These are phyloP conservation scores for Polymixis flavicincta DNA, from an alignment of 2,888 invertebrate species.

Conservation along the genomic window DNA sequence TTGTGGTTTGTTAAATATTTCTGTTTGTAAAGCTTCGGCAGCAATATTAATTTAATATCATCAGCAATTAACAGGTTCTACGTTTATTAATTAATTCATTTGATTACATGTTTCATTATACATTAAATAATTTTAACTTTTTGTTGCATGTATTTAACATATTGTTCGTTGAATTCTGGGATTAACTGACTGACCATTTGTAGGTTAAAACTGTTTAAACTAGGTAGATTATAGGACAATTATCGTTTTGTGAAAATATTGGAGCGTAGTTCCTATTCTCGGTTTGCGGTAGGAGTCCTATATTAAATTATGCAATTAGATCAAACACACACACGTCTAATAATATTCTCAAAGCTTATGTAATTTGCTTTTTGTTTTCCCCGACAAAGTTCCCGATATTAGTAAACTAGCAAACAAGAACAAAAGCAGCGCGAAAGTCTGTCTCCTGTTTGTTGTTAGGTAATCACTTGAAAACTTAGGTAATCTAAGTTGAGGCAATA, in stretches of 20 bases:
- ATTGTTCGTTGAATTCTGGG: no score
- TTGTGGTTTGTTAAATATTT: conserved; percentile 8
- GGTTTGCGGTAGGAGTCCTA: background rate
- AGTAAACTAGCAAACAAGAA: conserved; percentile 19
- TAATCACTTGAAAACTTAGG: conserved; percentile 31
- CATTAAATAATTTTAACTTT: background rate
- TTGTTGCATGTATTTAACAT: background rate
- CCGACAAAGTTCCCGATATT: conserved; percentile 19
- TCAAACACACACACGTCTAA: conserved; percentile 15
- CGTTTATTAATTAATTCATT: background rate
- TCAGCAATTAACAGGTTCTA: conserved; percentile 14
- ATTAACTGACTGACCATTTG: no score
- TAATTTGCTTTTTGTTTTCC: conserved; percentile 23
- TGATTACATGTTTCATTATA: background rate
- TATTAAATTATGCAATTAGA: background rate
- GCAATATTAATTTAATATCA: conserved; percentile 20
- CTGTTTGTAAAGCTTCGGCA: background rate
- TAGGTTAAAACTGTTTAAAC: no score
- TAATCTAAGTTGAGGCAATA: conserved; percentile 39
- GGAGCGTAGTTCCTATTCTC: no score
- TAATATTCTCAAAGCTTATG: conserved; percentile 13
- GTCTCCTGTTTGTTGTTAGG: conserved; percentile 8
- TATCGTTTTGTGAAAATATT: no score
- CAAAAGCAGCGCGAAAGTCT: background rate
- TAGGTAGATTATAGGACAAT: no score